Percentiles rank a stretch among this genome's conserved stretches.
phyloP scores from a whole-genome alignment of 1,140 invertebrate genomes.

The Lucilia sericata region DNA sequence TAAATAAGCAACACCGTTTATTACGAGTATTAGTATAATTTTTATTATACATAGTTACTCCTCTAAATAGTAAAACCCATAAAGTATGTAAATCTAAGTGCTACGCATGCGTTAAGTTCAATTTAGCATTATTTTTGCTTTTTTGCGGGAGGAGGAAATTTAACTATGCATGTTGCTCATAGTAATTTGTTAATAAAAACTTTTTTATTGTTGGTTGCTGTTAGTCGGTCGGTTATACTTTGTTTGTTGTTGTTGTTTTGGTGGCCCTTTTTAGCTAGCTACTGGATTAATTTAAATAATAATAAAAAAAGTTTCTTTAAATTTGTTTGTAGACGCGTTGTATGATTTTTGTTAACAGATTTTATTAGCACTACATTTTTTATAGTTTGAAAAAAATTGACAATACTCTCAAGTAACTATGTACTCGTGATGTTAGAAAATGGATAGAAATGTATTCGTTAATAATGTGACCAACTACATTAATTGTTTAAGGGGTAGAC shows the following conservation, averaged over 20 bases:
- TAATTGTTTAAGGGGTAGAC: no score
- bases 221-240: not conserved
- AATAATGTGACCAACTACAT: no score
- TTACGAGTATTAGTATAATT: not conserved
- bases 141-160: not conserved
- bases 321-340: not conserved
- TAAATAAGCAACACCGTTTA: not conserved
- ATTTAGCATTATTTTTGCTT: not conserved
- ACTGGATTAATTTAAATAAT: slow-evolving; percentile 1
- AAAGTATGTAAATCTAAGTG: not conserved
- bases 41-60: not conserved
- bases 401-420: not conserved
- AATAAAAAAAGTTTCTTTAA: not conserved
- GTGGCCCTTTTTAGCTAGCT: not conserved
- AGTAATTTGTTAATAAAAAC: not conserved
- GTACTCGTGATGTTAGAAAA: not conserved
- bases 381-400: not conserved
- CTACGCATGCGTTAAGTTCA: slow-evolving; percentile 5
- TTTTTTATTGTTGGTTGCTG: not conserved
- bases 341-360: not conserved
- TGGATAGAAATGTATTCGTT: no score
- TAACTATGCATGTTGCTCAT: not conserved
- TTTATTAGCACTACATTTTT: not conserved
- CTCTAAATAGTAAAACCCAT: not conserved
- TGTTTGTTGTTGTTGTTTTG: not conserved